Base-by-base conservation (phyloP, 1,140 invertebrate species). In the Tetraneura akinire region DNA sequence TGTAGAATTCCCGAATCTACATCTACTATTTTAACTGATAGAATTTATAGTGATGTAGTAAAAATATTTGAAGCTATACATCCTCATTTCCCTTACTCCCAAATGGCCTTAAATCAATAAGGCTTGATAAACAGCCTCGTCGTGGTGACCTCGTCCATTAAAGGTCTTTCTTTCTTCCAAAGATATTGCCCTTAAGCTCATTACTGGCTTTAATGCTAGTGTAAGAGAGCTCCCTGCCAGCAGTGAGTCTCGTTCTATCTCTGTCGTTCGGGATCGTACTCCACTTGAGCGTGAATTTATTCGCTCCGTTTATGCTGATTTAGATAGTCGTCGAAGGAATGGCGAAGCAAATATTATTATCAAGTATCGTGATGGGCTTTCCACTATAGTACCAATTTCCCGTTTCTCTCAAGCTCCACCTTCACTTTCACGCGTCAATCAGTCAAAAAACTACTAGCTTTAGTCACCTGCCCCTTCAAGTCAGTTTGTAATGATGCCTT, bases 131-230 rank as follows among this genome's bases (percentile, higher is more conserved):
- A n/a, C n/a, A 51, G 49, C 49, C 49, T 18, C 16, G 49, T 51
- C 16, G 16, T 18, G 49, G n/a, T 14, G 49, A 18, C 49, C 49
- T 51, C 49, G 49, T 3, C 49, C 49, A 18, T 51, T 18, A 51
- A 60, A 60, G 57, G 23, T 60, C 13, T 60, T 60, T 29, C 26
- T 60, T 21, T 60, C 57, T 60, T 60, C 57, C 13, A 60, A 60
- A 60, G 57, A 60, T 11, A n/a, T 60, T 21, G 57, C 57, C 23
- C 57, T 26, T 26, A 60, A 60, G 23, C 16, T 60, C 4, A 29
- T 60, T 60, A 26, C 57, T 60, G 57, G 23, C 23, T 60, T n/a
- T 21, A 60, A 60, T 60, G 23, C n/a, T 26, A n/a, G 26, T 60
- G 57, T 29, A 11, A 60, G n/a, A 60, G 57, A 29, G n/a, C 57